These are phyloP conservation scores for Epinephelus awoara DNA, from an alignment of 2,797 vertebrate species.

Conservation along the genomic window DNA sequence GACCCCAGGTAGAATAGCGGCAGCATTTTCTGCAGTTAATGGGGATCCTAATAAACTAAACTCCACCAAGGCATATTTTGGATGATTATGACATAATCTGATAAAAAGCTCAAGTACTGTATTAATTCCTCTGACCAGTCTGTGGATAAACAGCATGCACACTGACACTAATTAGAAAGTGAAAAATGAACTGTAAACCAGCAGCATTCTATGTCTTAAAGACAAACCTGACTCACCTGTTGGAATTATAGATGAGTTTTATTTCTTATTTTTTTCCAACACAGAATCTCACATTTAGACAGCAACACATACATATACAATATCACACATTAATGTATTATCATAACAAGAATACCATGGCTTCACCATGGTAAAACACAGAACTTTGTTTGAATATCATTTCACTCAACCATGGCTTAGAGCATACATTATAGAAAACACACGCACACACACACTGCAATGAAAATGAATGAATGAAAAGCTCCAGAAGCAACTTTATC, in stretches of 20 bases:
- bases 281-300: constrained; percentile 64
- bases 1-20: too few relatives aligned
- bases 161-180: neutral
- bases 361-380: constrained; percentile 28
- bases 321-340: constrained; percentile 45
- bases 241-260: constrained; percentile 36
- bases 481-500: constrained; percentile 17
- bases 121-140: neutral
- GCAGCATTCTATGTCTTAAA: neutral
- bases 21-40: too few relatives aligned
- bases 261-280: constrained; percentile 56
- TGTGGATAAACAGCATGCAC: neutral
- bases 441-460: constrained; percentile 30
- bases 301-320: constrained; percentile 55
- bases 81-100: too few relatives aligned
- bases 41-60: too few relatives aligned
- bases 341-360: constrained; percentile 34
- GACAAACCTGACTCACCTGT: neutral
- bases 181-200: neutral
- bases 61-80: too few relatives aligned
- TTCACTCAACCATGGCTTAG: constrained; percentile 48
- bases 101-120: too few relatives aligned
- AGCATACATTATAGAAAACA: constrained; percentile 55
- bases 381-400: constrained; percentile 15
- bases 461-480: constrained; percentile 18